Evolutionary conservation across 2,113 vertebrate genomes (phyloP).

Genomic region (Theropithecus gelada): DNA sequence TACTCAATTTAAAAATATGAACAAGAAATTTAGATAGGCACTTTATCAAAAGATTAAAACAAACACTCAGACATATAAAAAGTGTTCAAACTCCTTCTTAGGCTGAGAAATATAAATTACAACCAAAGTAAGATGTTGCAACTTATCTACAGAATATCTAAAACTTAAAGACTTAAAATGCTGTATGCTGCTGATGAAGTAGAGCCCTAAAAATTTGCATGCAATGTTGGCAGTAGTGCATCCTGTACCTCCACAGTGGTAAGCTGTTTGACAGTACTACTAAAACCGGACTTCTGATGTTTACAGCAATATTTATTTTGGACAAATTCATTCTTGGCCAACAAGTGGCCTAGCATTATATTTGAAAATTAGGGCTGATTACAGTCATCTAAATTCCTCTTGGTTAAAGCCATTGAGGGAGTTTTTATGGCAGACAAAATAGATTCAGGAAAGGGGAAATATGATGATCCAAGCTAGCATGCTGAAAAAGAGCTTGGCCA

Average conservation of each 20-base stretch:
- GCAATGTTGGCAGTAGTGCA: not conserved
- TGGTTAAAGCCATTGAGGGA: not conserved
- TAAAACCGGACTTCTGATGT: not conserved
- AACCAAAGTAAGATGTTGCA: not conserved
- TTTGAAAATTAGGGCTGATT: slow-evolving; percentile 35
- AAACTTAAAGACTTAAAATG: not conserved
- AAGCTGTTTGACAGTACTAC: not conserved
- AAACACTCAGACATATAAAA: not conserved
- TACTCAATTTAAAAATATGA: not conserved
- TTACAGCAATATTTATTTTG: slow-evolving; percentile 41
- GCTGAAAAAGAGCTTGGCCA: not conserved
- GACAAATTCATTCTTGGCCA: slow-evolving; percentile 13
- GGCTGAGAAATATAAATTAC: not conserved
- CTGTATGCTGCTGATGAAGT: not conserved
- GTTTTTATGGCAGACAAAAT: slow-evolving; percentile 22
- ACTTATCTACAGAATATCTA: not conserved
- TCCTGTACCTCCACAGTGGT: not conserved
- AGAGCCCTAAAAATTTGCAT: not conserved
- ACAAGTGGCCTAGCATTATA: not conserved
- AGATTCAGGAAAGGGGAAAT: slow-evolving; percentile 15
- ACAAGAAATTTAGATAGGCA: not conserved
- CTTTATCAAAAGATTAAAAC: not conserved
- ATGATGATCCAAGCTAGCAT: not conserved
- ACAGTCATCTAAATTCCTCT: not conserved
- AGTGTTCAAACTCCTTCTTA: not conserved